Evolutionary conservation across 2,888 invertebrate genomes (phyloP), one percentile per base, ranked within the genome.

Genomic region (Gryllus longicercus): DNA sequence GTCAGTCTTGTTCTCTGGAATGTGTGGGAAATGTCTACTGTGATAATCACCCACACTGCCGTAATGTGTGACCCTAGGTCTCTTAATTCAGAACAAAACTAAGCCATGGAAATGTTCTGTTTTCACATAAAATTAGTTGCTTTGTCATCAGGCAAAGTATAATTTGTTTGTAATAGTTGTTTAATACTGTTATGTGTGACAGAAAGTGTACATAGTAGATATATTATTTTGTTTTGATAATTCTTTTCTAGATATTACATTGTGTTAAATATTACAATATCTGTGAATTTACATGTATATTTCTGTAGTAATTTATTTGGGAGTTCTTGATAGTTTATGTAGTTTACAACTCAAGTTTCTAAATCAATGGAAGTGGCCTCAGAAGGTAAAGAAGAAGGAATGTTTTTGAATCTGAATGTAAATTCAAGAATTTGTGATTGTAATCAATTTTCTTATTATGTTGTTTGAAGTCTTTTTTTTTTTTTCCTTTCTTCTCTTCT

Each of bases 291-390:
- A 63, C 16, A 63, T 63, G 63, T 63, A 63, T 18, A 18, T 18
- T 63, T 18, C 14, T 63, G n/a, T 63, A 63, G 63, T 63, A 18
- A 63, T 63, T 63, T 63, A 63, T 63, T 63, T 63, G 63, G n/a
- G 16, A 63, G 63, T 63, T 63, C 14, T 63, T 63, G n/a, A 63
- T n/a, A 63, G 63, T n/a, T 63, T 63, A 63, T 14, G n/a, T 63
- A 63, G n/a, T 63, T 63, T 63, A n/a, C n/a, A 18, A 63, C n/a
- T 63, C 14, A n/a, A 63, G 14, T 63, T n/a, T 63, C n/a, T 63
- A n/a, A n/a, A n/a, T 63, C n/a, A 63, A 63, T 63, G 63, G 63
- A 63, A 38, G 14, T 63, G 63, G 63, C 63, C 63, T 63, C 63
- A 16, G 14, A 63, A 63, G n/a, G 63, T 63, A 38, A 38, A 38